These are phyloP conservation scores for Germaria angustata DNA, from an alignment of 2,888 invertebrate genomes.

Conservation along the genomic window DNA sequence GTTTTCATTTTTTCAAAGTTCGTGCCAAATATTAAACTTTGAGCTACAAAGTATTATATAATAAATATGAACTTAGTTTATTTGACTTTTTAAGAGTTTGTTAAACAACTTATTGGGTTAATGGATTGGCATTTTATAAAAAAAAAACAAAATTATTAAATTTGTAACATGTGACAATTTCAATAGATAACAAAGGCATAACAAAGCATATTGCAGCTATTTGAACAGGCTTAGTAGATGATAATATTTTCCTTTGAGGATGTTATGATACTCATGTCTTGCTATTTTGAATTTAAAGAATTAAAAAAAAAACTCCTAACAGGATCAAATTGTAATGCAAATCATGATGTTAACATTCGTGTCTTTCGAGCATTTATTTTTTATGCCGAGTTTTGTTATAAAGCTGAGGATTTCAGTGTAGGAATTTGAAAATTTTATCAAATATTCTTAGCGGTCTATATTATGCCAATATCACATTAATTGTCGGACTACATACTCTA, in stretches of 20 bases:
- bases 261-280: no score
- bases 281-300: not conserved
- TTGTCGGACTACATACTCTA: no score
- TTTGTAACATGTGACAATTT: not conserved
- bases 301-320: no score
- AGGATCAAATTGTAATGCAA: no score
- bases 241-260: not conserved
- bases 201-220: not conserved
- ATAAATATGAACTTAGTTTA: not conserved
- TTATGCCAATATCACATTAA: no score
- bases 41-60: not conserved
- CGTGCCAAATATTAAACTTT: not conserved
- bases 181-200: not conserved
- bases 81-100: not conserved
- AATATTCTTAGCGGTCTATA: no score
- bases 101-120: not conserved
- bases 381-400: not conserved
- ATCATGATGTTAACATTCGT: not conserved
- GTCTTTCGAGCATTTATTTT: not conserved
- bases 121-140: no score
- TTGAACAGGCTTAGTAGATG: not conserved
- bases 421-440: no score
- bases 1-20: not conserved
- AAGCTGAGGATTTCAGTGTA: no score
- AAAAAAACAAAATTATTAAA: no score